phyloP scores from a whole-genome alignment of 2,797 vertebrate species.

The Phrynocephalus guinanensis region DNA sequence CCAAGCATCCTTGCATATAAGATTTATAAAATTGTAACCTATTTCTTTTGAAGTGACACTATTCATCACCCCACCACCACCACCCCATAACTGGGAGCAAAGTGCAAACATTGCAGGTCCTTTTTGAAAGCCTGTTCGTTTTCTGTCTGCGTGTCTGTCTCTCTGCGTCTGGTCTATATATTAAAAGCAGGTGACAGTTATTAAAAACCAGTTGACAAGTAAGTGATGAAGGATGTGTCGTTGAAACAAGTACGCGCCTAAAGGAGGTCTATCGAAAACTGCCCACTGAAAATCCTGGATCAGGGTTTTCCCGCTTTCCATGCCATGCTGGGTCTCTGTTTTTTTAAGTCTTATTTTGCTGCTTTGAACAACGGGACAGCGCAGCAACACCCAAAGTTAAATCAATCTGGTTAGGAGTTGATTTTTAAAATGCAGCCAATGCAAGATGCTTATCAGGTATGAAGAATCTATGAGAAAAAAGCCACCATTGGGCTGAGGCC shows the following conservation, averaged over 20 bases:
- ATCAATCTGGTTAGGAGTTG: slow-evolving; percentile 56
- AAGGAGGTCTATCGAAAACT: no score
- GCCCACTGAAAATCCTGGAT: no score
- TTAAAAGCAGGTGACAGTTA: background rate
- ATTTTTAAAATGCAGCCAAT: slow-evolving; percentile 39
- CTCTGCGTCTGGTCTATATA: background rate
- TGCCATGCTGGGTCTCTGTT: slow-evolving; percentile 42
- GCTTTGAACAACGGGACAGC: slow-evolving; percentile 57
- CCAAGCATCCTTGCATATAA: no score
- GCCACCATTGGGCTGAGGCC: slow-evolving; percentile 11
- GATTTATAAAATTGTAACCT: no score
- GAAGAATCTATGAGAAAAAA: slow-evolving; percentile 47
- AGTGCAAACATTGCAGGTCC: background rate
- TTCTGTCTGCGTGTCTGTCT: background rate
- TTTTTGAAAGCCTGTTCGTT: background rate
- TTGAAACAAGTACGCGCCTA: background rate
- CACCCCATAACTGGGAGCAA: background rate
- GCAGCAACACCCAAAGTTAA: slow-evolving; percentile 46
- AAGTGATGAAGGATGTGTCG: background rate
- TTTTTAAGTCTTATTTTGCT: slow-evolving; percentile 68
- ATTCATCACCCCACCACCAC: background rate
- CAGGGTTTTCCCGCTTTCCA: slow-evolving; percentile 39
- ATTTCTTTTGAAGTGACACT: background rate
- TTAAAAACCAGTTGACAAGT: background rate
- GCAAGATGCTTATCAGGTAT: slow-evolving; percentile 58